Evolutionary conservation across 2,113 vertebrate genomes (phyloP), one percentile per base, ranked within the genome.

Genomic region (Mohoua ochrocephala): DNA sequence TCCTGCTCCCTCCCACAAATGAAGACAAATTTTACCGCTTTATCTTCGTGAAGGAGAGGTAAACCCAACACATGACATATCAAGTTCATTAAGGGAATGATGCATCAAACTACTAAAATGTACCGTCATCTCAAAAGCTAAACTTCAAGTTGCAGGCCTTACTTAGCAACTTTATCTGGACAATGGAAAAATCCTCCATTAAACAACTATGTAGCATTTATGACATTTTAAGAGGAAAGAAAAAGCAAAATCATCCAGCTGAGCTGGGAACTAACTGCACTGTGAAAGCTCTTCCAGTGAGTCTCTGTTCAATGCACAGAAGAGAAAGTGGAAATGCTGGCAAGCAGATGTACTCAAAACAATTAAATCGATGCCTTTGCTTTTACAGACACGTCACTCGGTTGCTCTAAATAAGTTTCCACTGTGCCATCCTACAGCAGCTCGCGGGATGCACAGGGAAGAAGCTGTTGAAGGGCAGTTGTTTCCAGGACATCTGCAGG

Each of bases 381-480:
- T 93, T 89, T 71, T 76, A 89, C 1, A 3, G 44, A 57, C 65
- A 42, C 1, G 0, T 61, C 64, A 75, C 27, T 41, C 45, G 13
- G n/a, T n/a, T 2, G 5, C 47, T 92, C 13, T 8, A 80, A 85
- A 2, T 33, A 76, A 90, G 59, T 77, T 92, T 91, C 68, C 75
- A 69, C 42, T 44, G 23, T 50, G 59, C 26, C 30, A 20, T 23
- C 19, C 80, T 68, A 39, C 31, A 75, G 77, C 47, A 41, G 75
- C 49, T 63, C 1, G 0, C 2, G 11, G 63, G 60, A 71, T 4
- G 16, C 0, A 0, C 1, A 1, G 33, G 44, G 53, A 93, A 94
- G 75, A 42, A 67, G 65, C 70, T 84, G 50, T 2, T 10, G 56
- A 37, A 86, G 30, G 54, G 35, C 44, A 44, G 45, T 1, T 83